Evolutionary conservation across 2,113 vertebrate species (phyloP).

Genomic region (Neotoma lepida): DNA sequence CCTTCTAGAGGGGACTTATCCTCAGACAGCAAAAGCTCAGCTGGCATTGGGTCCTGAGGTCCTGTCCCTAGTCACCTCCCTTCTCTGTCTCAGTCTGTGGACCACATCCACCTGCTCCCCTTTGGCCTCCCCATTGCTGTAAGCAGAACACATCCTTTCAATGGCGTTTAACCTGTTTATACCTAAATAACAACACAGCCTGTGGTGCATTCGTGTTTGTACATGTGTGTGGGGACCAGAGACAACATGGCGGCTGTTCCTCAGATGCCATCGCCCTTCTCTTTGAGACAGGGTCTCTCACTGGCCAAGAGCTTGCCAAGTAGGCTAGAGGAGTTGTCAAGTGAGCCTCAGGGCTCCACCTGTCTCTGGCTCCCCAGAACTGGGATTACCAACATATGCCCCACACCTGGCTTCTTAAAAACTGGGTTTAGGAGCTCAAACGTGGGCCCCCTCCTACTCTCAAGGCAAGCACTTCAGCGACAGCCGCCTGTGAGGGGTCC

Average conservation of each 20-base stretch:
- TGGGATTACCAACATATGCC: no score
- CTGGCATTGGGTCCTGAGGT: not conserved
- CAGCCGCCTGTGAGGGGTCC: not conserved
- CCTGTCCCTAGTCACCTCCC: not conserved
- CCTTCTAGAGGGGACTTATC: not conserved
- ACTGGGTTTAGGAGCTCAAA: not conserved
- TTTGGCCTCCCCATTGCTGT: not conserved
- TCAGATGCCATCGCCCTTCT: not conserved
- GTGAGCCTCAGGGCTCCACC: not conserved
- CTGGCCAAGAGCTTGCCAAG: not conserved
- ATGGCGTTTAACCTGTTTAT: not conserved
- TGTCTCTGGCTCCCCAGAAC: not conserved
- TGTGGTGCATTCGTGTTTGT: no score
- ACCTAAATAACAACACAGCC: not conserved
- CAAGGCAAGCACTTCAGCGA: not conserved
- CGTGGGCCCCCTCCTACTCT: fast-evolving
- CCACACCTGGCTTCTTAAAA: not conserved
- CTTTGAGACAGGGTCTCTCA: not conserved
- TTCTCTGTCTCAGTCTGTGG: not conserved
- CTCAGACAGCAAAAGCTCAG: not conserved
- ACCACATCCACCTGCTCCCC: not conserved
- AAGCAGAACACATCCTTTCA: not conserved
- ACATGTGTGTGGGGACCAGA: not conserved
- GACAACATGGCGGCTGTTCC: not conserved
- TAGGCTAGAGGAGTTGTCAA: not conserved